A percentile compares a stretch with the other conserved stretches of the same genome.
These are phyloP conservation scores for Chloropsis cyanopogon DNA, from an alignment of 2,113 vertebrate species.

Conservation along the genomic window DNA sequence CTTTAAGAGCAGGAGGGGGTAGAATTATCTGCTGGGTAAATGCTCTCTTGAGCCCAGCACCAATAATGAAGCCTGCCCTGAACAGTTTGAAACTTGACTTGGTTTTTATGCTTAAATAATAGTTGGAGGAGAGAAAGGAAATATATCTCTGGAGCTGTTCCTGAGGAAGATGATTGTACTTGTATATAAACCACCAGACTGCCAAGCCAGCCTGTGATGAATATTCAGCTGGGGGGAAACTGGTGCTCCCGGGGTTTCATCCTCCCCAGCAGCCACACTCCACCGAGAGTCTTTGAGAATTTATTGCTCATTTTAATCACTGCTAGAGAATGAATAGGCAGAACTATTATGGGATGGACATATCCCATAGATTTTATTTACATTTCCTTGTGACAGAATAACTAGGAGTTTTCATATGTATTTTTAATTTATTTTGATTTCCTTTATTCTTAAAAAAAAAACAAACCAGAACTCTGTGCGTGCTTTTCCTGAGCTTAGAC, in stretches of 20 bases:
- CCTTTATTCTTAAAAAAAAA: neutral
- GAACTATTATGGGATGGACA: slow-evolving; percentile 55
- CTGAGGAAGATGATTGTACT: neutral
- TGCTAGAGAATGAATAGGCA: slow-evolving; percentile 74
- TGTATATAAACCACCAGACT: slow-evolving; percentile 62
- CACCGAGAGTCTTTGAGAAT: slow-evolving; percentile 71
- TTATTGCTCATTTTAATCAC: slow-evolving; percentile 81
- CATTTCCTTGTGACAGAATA: slow-evolving; percentile 73
- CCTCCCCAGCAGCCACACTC: slow-evolving; percentile 50
- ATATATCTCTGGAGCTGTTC: slow-evolving; percentile 38
- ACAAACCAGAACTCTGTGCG: neutral
- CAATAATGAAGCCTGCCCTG: neutral
- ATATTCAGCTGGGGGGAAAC: slow-evolving; percentile 70
- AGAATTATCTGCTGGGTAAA: neutral
- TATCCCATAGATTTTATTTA: slow-evolving; percentile 74
- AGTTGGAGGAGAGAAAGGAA: slow-evolving; percentile 14
- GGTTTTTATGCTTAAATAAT: slow-evolving; percentile 50
- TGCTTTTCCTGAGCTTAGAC: neutral
- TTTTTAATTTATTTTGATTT: slow-evolving; percentile 64
- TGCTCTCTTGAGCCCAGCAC: neutral
- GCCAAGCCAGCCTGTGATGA: slow-evolving; percentile 64
- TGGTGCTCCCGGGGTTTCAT: slow-evolving; percentile 27
- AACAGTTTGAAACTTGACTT: neutral
- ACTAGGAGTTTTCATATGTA: slow-evolving; percentile 65
- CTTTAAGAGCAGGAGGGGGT: neutral